A percentile compares a stretch with the other conserved stretches of the same genome.
phyloP scores from a whole-genome alignment of 2,113 vertebrate species.

The Bucco capensis region DNA sequence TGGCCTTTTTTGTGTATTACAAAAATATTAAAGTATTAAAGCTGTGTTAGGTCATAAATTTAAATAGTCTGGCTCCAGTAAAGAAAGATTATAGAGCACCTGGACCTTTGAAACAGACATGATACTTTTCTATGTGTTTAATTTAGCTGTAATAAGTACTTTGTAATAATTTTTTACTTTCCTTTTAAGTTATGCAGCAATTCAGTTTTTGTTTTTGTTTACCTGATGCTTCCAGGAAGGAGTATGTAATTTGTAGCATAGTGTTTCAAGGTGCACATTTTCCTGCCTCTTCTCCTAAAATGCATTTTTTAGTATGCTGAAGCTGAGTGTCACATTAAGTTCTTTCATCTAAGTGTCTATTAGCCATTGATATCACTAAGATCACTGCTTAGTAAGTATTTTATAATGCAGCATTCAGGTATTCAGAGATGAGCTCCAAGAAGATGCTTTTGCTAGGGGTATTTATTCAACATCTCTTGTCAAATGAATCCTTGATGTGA shows the following conservation, averaged over 20 bases:
- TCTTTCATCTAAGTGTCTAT: background rate
- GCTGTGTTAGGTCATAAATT: background rate
- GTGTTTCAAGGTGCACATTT: background rate
- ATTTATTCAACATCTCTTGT: background rate
- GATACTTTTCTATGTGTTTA: background rate
- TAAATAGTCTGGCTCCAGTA: background rate
- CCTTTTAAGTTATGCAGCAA: constrained; percentile 20
- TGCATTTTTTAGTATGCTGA: background rate
- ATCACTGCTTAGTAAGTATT: background rate
- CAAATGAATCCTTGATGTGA: background rate
- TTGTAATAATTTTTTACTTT: constrained; percentile 3
- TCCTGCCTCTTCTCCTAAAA: background rate
- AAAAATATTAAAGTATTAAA: background rate
- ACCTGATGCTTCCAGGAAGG: background rate
- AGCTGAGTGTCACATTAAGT: background rate
- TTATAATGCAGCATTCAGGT: background rate
- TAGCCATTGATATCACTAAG: background rate
- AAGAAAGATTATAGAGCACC: background rate
- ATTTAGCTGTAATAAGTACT: background rate
- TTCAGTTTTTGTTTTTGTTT: background rate
- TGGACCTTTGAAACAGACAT: background rate
- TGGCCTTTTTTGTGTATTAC: background rate
- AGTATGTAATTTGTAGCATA: background rate
- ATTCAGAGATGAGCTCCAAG: background rate
- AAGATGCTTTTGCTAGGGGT: background rate